Evolutionary conservation across 2,113 vertebrate genomes (phyloP), one percentile per base, ranked within the genome.

Genomic region (Zosterops hypoxanthus): DNA sequence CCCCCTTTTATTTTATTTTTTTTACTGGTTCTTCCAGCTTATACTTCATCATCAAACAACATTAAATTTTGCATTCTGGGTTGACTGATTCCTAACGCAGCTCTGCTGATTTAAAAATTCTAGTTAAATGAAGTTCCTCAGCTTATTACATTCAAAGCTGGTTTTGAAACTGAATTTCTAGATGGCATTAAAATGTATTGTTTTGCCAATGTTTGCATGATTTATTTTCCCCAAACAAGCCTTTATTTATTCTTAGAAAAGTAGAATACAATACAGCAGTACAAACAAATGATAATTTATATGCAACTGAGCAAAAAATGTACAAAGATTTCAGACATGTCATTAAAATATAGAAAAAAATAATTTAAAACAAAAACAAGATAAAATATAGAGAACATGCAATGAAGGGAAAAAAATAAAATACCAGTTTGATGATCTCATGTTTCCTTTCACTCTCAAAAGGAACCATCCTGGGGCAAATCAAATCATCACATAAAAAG

Each of bases 221-320:
- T 96, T 96, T 91, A 92, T 95, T 94, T 82, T 69, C 89, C 94
- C 91, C 60, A 26, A 86, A 94, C 75, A 96, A 92, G 89, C 33
- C 84, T 97, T 97, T 97, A 97, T 97, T 97, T 92, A 83, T 94
- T 93, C 75, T 93, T 86, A 93, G 94, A 96, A 94, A 94, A 96
- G 91, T 72, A 94, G 75, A 90, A 90, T 94, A 97, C 96, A 97
- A 93, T 95, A 95, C 96, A 97, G 59, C 42, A 68, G 70, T 97
- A 97, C 95, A 97, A 96, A 96, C 90, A 97, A 78, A 94, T 92
- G 79, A 92, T 96, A 93, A 94, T 95, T 97, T 95, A 93, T 95
- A 97, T 69, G 95, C 90, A 93, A 95, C 87, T 96, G 89, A 97
- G 91, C 81, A 93, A 95, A 94, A 92, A 92, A 95, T 70, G 95